phyloP scores from a whole-genome alignment of 2,888 invertebrate genomes.

The Meliscaeva auricollis region DNA sequence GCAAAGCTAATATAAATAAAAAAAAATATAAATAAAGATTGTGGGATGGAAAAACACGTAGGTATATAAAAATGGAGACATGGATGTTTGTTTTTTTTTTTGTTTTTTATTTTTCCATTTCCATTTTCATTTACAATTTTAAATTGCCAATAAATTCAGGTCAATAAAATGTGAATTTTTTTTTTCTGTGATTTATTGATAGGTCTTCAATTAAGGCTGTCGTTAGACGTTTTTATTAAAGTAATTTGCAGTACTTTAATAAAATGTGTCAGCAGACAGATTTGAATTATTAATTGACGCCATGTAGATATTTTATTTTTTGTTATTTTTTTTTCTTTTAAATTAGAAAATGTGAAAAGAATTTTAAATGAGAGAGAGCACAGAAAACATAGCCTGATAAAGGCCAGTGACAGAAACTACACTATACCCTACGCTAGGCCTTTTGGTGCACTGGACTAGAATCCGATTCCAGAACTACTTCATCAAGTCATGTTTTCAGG shows the following conservation, averaged over 20 bases:
- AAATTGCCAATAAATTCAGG: slow-evolving; percentile 74
- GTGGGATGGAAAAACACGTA: slow-evolving; percentile 30
- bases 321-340: neutral
- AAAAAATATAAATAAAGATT: neutral
- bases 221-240: slow-evolving; percentile 67
- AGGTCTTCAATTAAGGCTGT: slow-evolving; percentile 72
- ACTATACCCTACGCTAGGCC: too few relatives aligned
- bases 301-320: neutral
- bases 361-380: too few relatives aligned
- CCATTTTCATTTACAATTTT: slow-evolving; percentile 54
- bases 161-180: slow-evolving; percentile 71
- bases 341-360: neutral
- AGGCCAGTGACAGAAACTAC: too few relatives aligned
- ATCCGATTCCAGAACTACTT: too few relatives aligned
- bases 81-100: neutral
- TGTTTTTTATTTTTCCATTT: too few relatives aligned
- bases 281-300: slow-evolving; percentile 11
- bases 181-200: slow-evolving; percentile 71
- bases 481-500: too few relatives aligned
- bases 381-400: too few relatives aligned
- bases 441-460: too few relatives aligned
- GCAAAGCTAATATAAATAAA: neutral
- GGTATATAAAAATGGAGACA: neutral
- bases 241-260: slow-evolving; percentile 53
- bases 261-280: slow-evolving; percentile 18